These are phyloP conservation scores for Mythimna albipuncta DNA, from an alignment of 2,888 invertebrate species.

Conservation along the genomic window DNA sequence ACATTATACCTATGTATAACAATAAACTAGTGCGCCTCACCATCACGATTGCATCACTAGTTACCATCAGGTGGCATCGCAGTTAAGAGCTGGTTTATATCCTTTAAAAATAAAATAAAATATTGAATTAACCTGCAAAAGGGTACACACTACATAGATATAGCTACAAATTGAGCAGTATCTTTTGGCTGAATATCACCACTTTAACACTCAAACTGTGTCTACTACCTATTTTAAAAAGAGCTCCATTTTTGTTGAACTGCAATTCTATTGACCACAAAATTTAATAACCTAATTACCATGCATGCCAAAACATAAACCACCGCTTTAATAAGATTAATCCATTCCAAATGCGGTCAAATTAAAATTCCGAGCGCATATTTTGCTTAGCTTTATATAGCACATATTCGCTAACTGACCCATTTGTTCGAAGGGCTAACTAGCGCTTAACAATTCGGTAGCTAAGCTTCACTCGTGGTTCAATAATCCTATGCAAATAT, in stretches of 20 bases:
- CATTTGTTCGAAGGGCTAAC: slow-evolving; percentile 52
- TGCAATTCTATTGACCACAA: neutral
- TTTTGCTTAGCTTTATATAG: slow-evolving; percentile 15
- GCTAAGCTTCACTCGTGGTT: slow-evolving; percentile 41
- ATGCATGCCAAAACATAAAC: slow-evolving; percentile 1
- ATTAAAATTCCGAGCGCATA: slow-evolving; percentile 36
- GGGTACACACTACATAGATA: too few relatives aligned
- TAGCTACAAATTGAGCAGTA: too few relatives aligned
- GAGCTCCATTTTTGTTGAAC: neutral
- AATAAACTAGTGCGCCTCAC: too few relatives aligned
- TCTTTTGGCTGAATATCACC: too few relatives aligned
- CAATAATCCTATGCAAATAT: slow-evolving; percentile 59
- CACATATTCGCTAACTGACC: slow-evolving; percentile 38
- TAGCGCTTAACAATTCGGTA: slow-evolving; percentile 39
- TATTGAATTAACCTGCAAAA: too few relatives aligned
- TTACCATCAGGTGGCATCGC: too few relatives aligned
- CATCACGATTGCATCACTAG: too few relatives aligned
- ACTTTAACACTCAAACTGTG: neutral
- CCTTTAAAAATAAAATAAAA: too few relatives aligned
- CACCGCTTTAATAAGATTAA: slow-evolving; percentile 17
- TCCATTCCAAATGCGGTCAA: slow-evolving; percentile 21
- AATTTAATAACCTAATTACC: neutral
- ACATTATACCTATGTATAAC: too few relatives aligned
- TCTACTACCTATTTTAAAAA: neutral
- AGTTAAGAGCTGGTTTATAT: too few relatives aligned